Percentiles rank a stretch among this genome's conserved stretches.
phyloP scores from a whole-genome alignment of 1,140 invertebrate genomes.

The Drosophila ironensis region DNA sequence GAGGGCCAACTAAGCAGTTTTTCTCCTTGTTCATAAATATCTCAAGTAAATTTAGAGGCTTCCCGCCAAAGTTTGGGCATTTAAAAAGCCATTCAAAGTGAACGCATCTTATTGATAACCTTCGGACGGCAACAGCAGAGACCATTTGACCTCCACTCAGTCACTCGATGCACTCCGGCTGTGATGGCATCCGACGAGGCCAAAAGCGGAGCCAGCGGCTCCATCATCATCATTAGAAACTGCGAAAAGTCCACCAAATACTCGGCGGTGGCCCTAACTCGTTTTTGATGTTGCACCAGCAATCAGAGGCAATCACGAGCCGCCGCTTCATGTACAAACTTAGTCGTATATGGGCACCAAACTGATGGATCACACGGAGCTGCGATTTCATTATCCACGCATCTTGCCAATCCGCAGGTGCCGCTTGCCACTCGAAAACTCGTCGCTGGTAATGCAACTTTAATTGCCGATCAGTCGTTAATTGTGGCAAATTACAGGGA shows the following conservation, averaged over 20 bases:
- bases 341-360: constrained; percentile 16
- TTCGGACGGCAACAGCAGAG: not conserved
- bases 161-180: not conserved
- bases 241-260: constrained; percentile 65
- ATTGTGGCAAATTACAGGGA: constrained; percentile 66
- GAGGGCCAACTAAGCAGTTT: not conserved
- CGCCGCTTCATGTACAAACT: constrained; percentile 12
- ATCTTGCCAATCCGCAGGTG: constrained; percentile 47
- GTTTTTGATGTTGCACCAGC: constrained; percentile 63
- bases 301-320: constrained; percentile 36
- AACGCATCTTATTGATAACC: not conserved
- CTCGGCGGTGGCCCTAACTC: constrained; percentile 63
- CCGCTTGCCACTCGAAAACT: constrained; percentile 25
- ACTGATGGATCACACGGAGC: constrained; percentile 25
- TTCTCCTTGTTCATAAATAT: not conserved
- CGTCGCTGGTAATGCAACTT: constrained; percentile 64
- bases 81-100: not conserved
- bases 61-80: no score
- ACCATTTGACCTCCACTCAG: constrained; percentile 29
- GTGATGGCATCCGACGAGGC: constrained; percentile 23
- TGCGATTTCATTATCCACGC: constrained; percentile 55
- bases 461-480: constrained; percentile 74
- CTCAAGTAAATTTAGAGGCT: not conserved
- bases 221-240: constrained; percentile 70
- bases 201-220: constrained; percentile 22